phyloP scores from a whole-genome alignment of 2,113 vertebrate genomes.

The Podilymbus podiceps region DNA sequence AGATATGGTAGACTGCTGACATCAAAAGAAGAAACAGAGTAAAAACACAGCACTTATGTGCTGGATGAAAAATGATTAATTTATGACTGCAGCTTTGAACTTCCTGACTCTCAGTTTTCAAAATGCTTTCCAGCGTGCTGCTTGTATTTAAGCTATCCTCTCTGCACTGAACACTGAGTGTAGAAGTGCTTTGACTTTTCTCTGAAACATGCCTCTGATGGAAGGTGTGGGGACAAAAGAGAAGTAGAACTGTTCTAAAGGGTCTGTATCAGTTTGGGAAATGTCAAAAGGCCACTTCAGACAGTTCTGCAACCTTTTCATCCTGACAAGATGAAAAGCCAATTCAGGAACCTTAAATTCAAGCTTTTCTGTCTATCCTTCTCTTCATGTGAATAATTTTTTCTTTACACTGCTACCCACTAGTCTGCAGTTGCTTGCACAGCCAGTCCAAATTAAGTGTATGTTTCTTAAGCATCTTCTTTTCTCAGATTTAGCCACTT shows the following conservation, averaged over 20 bases:
- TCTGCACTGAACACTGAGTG: neutral
- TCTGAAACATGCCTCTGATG: neutral
- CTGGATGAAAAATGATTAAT: slow-evolving; percentile 1
- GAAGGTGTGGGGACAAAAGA: neutral
- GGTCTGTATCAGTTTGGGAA: neutral
- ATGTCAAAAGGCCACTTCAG: neutral
- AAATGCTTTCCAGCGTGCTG: neutral
- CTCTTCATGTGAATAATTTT: neutral
- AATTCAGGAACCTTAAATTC: neutral
- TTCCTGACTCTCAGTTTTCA: neutral
- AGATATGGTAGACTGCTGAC: neutral
- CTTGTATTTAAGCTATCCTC: neutral
- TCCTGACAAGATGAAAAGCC: neutral
- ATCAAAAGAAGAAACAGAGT: neutral
- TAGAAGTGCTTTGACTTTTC: neutral
- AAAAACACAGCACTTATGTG: neutral
- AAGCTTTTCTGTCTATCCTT: neutral
- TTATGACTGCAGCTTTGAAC: slow-evolving; percentile 11
- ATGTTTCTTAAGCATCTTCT: neutral
- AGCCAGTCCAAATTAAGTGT: neutral
- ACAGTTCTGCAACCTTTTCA: neutral
- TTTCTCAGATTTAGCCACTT: neutral
- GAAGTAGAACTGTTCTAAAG: neutral
- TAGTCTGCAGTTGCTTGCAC: neutral
- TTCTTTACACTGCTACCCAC: neutral